These are phyloP conservation scores for Sisyra terminalis DNA, from an alignment of 2,888 invertebrate species.

Conservation along the genomic window DNA sequence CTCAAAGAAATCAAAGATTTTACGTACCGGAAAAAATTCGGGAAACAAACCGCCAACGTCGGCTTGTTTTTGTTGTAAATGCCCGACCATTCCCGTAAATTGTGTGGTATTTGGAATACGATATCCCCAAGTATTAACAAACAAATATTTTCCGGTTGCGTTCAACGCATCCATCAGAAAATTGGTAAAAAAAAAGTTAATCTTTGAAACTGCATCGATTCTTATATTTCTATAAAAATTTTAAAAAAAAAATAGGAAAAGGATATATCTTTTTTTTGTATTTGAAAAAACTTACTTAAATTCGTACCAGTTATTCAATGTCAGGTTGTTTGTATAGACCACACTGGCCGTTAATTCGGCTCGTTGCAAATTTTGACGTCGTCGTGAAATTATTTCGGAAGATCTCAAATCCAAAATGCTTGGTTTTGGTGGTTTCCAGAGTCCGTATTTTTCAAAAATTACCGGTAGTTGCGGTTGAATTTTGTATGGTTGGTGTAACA, in stretches of 20 bases:
- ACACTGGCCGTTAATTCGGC: constrained; percentile 17
- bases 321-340: constrained; percentile 24
- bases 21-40: not conserved
- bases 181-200: constrained; percentile 35
- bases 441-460: too few species aligned
- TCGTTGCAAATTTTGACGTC: constrained; percentile 19
- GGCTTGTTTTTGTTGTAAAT: constrained; percentile 31
- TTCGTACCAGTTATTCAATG: constrained; percentile 27
- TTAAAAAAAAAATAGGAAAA: constrained; percentile 8
- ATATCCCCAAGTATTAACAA: constrained; percentile 38
- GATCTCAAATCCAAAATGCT: constrained; percentile 12
- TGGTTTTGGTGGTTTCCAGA: too few species aligned
- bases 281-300: constrained; percentile 18
- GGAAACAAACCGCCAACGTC: constrained; percentile 34
- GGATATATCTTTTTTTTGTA: not conserved
- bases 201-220: constrained; percentile 37
- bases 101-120: constrained; percentile 25
- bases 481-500: too few species aligned
- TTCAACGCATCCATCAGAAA: constrained; percentile 35
- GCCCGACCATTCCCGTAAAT: constrained; percentile 43
- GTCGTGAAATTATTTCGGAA: constrained; percentile 11
- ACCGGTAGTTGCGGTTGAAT: too few species aligned
- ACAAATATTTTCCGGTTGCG: constrained; percentile 29
- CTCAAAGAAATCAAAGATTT: not conserved
- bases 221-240: constrained; percentile 19